These are phyloP conservation scores for Chymomyza caudatula DNA, from an alignment of 2,888 invertebrate species.

Conservation along the genomic window DNA sequence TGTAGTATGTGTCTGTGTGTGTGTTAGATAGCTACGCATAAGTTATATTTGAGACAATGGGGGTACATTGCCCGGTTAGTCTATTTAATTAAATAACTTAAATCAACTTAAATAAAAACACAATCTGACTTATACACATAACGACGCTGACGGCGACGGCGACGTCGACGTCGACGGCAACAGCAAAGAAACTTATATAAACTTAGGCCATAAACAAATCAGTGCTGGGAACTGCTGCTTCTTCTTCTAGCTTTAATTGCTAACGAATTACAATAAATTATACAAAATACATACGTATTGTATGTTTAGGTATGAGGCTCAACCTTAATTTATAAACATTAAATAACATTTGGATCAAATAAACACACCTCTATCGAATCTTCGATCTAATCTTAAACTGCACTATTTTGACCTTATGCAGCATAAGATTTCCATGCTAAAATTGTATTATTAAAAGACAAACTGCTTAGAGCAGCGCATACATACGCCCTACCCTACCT, in stretches of 20 bases:
- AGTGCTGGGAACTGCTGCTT: constrained; percentile 51
- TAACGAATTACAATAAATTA: constrained; percentile 25
- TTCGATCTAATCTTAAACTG: no score
- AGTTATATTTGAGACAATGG: constrained; percentile 45
- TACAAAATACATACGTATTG: background rate
- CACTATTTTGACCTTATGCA: background rate
- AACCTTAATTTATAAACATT: constrained; percentile 61
- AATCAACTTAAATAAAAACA: constrained; percentile 45
- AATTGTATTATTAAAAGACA: constrained; percentile 12
- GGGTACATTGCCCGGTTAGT: constrained; percentile 34
- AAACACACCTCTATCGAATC: constrained; percentile 22
- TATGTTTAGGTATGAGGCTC: background rate
- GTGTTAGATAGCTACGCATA: constrained; percentile 42
- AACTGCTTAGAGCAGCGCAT: constrained; percentile 27
- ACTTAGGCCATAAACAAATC: constrained; percentile 57
- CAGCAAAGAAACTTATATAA: constrained; percentile 36
- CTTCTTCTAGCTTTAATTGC: constrained; percentile 31
- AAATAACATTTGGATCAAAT: constrained; percentile 62
- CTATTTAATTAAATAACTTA: constrained; percentile 58
- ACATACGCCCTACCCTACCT: background rate
- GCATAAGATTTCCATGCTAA: background rate
- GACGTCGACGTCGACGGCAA: constrained; percentile 13
- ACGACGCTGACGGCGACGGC: no score
- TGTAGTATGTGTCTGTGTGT: constrained; percentile 5
- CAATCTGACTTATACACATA: constrained; percentile 30